Base-by-base conservation (phyloP, 2,888 invertebrate genomes). In the Drosophila suboccidentalis region DNA sequence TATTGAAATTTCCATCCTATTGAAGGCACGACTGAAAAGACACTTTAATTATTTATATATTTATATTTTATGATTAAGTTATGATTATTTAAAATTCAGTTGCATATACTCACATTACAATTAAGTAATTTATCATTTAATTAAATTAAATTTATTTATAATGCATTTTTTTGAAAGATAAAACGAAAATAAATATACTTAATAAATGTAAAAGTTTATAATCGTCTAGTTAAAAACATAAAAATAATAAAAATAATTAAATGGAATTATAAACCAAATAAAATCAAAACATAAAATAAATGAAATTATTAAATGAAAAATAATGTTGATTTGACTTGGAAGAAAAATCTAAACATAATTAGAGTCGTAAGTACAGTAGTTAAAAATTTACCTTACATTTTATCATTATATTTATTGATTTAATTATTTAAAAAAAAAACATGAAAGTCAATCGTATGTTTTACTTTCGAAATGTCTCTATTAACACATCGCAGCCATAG, bases 181-280 rank as follows among this genome's bases (percentile, higher is more conserved):
- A 38, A n/a, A 1, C 10, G 4, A 19, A 51, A 36, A 1, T n/a
- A 59, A 36, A 51, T 49, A 62, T 55, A 54, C 39, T 58, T 55
- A 54, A 36, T 58, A 54, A 75, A 51, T 54, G 60, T 63, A 78
- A 76, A 80, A 66, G 66, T 81, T 87, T 81, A 89, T 89, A 89
- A 87, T 84, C 78, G 84, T 83, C 84, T 85, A 84, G 89, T 86
- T 71, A 82, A 62, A 68, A 55, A 67, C 63, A 60, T 17, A 43
- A 59, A 51, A 55, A 39, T 34, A 19, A 38, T 50, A 51, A 32
- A 41, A 19, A 22, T 54, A 69, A 53, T 9, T 9, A 53, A 68
- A 36, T 8, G n/a, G 43, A 32, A 58, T 62, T 62, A 44, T 43
- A 60, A 63, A 32, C 34, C 38, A 50, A 49, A 64, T 51, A 44